Percentiles rank a stretch among this genome's conserved stretches.
Evolutionary conservation across 2,113 vertebrate species (phyloP).

Genomic region (Varanus salvator): DNA sequence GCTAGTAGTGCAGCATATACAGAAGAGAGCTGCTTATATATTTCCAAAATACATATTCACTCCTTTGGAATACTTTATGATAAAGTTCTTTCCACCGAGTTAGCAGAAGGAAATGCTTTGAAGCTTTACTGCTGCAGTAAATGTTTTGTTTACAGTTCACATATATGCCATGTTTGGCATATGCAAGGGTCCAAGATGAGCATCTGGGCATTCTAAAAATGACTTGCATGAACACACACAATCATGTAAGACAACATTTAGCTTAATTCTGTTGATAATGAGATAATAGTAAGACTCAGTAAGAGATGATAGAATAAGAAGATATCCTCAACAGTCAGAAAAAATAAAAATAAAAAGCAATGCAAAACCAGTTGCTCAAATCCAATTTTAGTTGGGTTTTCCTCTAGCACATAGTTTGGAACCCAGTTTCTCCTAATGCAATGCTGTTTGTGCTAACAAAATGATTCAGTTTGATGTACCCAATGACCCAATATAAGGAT

Average conservation of each 20-base stretch:
- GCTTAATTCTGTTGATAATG: conserved; percentile 49
- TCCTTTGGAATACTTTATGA: not conserved
- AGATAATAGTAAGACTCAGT: conserved; percentile 42
- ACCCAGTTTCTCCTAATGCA: too few relatives aligned
- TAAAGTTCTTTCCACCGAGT: not conserved
- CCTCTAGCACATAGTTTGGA: too few relatives aligned
- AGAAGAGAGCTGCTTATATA: not conserved
- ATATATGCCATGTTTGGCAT: too few relatives aligned
- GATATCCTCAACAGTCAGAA: conserved; percentile 64
- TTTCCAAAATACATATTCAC: not conserved
- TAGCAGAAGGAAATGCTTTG: too few relatives aligned
- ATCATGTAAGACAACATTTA: not conserved
- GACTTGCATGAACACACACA: too few relatives aligned
- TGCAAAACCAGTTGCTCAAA: too few relatives aligned
- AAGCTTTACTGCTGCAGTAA: not conserved
- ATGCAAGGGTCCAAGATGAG: too few relatives aligned
- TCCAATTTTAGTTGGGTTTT: too few relatives aligned
- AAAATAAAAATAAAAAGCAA: conserved; percentile 60
- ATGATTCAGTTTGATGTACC: too few relatives aligned
- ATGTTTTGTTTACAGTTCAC: not conserved
- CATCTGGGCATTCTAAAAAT: too few relatives aligned
- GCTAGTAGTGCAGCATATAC: not conserved
- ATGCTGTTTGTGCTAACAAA: too few relatives aligned
- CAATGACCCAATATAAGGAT: conserved; percentile 7
- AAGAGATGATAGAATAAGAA: conserved; percentile 58